These are phyloP conservation scores for Sinonovacula constricta DNA, from an alignment of 1,140 invertebrate genomes.

Conservation along the genomic window DNA sequence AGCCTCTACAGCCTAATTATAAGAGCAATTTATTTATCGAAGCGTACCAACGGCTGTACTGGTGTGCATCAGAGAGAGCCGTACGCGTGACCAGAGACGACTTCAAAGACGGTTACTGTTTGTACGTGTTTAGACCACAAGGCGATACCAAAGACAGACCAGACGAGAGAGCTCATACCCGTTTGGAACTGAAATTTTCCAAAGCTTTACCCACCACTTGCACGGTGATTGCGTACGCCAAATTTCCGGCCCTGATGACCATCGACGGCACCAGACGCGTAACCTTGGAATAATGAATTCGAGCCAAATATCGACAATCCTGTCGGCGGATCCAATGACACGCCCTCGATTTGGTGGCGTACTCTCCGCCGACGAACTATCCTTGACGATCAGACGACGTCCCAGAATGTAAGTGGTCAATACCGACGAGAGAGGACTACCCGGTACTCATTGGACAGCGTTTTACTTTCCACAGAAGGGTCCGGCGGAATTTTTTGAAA, in stretches of 20 bases:
- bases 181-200: constrained; percentile 15
- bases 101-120: neutral
- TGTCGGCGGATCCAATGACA: neutral
- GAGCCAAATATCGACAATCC: neutral
- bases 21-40: neutral
- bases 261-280: neutral
- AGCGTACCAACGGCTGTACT: neutral
- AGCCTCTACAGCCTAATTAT: neutral
- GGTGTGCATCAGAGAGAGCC: neutral
- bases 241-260: neutral
- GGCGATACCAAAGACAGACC: neutral
- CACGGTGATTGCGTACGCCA: constrained; percentile 18
- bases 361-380: constrained; percentile 5
- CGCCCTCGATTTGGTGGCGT: neutral
- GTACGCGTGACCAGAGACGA: neutral
- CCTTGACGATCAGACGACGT: neutral
- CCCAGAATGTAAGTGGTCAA: constrained; percentile 5
- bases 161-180: neutral
- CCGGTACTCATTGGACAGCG: constrained; percentile 1
- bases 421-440: neutral
- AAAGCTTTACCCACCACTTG: neutral
- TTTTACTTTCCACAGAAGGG: constrained; percentile 12
- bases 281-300: neutral
- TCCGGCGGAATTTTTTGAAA: neutral
- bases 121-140: neutral